Evolutionary conservation across 2,797 vertebrate species (phyloP).

Genomic region (Sebastes vulpes): DNA sequence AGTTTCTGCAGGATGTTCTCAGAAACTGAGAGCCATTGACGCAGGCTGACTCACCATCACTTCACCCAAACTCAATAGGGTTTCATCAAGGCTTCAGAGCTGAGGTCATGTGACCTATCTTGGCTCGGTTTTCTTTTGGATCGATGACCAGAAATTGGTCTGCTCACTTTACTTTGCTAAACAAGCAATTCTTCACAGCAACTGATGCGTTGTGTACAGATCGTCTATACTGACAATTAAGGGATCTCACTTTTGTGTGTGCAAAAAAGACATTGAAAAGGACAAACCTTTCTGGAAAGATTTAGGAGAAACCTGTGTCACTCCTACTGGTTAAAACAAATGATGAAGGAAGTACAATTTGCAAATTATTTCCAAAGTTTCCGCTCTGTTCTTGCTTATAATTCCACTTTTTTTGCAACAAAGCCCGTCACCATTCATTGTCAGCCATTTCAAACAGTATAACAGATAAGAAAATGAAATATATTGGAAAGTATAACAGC

Average conservation of each 20-base stretch:
- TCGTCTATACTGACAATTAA: not conserved
- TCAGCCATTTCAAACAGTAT: not conserved
- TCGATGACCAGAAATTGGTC: slow-evolving; percentile 38
- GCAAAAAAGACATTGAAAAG: not conserved
- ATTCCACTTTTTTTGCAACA: not conserved
- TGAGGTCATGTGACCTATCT: slow-evolving; percentile 35
- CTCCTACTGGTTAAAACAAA: not conserved
- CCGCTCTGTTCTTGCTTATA: not conserved
- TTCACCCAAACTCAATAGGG: slow-evolving; percentile 51
- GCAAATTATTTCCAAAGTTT: not conserved
- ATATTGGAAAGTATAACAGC: not conserved
- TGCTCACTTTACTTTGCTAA: slow-evolving; percentile 9
- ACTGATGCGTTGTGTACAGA: not conserved
- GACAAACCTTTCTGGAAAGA: not conserved
- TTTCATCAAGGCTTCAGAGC: slow-evolving; percentile 45
- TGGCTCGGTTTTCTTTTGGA: slow-evolving; percentile 29
- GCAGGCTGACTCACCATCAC: slow-evolving; percentile 17
- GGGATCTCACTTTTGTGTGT: not conserved
- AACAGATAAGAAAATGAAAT: slow-evolving; percentile 4
- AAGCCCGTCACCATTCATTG: not conserved
- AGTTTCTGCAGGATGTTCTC: slow-evolving; percentile 46
- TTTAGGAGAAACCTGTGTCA: not conserved
- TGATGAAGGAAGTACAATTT: not conserved
- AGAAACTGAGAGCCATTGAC: slow-evolving; percentile 42
- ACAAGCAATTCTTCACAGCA: slow-evolving; percentile 4